Conservation (phyloP, 2,113 vertebrate genomes). For the Heptranchias perlo region DNA sequence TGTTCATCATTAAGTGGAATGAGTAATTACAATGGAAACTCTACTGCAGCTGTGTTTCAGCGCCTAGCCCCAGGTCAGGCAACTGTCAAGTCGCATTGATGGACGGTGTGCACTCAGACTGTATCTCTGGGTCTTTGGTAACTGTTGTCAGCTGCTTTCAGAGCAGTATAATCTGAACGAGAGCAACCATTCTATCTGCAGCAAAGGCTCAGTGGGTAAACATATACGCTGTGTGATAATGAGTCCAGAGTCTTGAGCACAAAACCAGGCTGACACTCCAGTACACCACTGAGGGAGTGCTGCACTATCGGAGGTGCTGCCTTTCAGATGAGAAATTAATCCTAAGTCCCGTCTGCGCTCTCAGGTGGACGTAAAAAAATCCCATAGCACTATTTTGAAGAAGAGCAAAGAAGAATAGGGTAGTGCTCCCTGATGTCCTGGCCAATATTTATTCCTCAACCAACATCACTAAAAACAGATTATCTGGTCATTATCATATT, state of each 20-base stretch:
- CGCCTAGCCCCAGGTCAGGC: background rate
- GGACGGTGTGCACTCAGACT: background rate
- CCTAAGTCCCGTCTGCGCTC: background rate
- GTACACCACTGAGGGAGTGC: background rate
- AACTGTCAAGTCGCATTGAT: slow-evolving; percentile 7
- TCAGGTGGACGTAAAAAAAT: background rate
- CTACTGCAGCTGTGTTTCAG: background rate
- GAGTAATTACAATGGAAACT: background rate
- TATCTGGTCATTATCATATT: background rate
- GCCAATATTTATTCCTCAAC: background rate
- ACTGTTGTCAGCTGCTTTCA: too few species aligned
- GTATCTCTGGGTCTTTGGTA: background rate
- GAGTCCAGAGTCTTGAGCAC: background rate
- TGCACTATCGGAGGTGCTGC: background rate
- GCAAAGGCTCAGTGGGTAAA: background rate
- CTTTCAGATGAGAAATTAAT: background rate
- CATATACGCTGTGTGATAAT: background rate
- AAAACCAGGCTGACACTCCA: background rate
- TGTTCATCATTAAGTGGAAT: slow-evolving; percentile 22
- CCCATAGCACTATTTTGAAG: background rate
- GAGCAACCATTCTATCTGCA: background rate
- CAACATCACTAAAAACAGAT: background rate
- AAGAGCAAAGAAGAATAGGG: too few species aligned
- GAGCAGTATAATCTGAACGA: too few species aligned
- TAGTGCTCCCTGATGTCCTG: background rate